Conservation (phyloP, 2,888 invertebrate species). For the Pyrrhosoma nymphula region DNA sequence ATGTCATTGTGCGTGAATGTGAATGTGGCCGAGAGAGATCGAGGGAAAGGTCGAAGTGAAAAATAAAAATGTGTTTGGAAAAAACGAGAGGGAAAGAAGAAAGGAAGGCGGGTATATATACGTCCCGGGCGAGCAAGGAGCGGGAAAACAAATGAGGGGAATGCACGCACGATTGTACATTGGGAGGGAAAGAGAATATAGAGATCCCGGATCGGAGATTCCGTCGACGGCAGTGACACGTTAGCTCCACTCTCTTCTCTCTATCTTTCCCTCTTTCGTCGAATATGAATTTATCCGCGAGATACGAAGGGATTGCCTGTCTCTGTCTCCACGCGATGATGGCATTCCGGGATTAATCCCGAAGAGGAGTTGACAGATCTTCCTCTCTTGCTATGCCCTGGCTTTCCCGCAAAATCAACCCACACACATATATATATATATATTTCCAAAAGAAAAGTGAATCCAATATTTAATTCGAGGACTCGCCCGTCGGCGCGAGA, state of each 20-base stretch:
- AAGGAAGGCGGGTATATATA: not conserved
- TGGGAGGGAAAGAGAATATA: not conserved
- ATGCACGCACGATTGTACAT: not conserved
- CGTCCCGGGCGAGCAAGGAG: not conserved
- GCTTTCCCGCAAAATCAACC: no score
- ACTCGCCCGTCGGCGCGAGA: not conserved
- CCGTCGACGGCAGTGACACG: not conserved
- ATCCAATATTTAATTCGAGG: no score
- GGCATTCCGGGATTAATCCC: not conserved
- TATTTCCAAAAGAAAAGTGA: no score
- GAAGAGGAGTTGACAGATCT: not conserved
- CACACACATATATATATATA: no score
- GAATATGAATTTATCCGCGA: not conserved
- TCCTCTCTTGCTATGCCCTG: not conserved
- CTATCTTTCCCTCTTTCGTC: not conserved
- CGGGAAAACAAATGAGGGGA: constrained; percentile 7
- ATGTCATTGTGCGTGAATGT: no score
- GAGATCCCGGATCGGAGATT: not conserved
- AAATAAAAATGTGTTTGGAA: not conserved
- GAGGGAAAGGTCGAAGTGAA: not conserved
- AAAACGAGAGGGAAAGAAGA: not conserved
- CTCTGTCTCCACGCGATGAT: not conserved
- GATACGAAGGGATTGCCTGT: not conserved
- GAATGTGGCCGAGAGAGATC: not conserved
- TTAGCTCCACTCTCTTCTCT: no score